Conservation (phyloP, 1,140 invertebrate species). For the Pantala flavescens region DNA sequence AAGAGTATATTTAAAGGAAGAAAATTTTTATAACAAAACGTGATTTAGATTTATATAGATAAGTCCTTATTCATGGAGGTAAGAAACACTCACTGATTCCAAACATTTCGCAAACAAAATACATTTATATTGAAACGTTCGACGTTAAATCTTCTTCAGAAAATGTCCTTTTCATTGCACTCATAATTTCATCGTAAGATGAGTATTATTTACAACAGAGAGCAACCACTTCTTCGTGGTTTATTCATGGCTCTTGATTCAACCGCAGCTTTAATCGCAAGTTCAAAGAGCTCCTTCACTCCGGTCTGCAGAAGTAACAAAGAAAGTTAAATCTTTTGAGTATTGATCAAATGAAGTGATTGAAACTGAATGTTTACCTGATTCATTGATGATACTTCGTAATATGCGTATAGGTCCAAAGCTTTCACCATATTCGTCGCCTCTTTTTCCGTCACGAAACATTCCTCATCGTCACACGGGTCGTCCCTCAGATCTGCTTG, state of each 20-base stretch:
- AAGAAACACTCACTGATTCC: too few relatives aligned
- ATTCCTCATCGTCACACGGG: conserved; percentile 32
- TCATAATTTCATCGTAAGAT: too few relatives aligned
- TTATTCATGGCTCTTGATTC: neutral
- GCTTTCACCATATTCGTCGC: neutral
- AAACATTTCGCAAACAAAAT: too few relatives aligned
- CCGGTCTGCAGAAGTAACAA: neutral
- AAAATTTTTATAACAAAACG: too few relatives aligned
- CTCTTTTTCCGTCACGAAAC: conserved; percentile 10
- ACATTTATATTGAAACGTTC: too few relatives aligned
- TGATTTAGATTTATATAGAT: too few relatives aligned
- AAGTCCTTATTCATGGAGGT: too few relatives aligned
- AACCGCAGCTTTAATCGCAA: neutral
- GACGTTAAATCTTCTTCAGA: too few relatives aligned
- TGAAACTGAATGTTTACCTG: conserved; percentile 18
- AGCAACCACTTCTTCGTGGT: neutral
- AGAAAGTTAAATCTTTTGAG: too few relatives aligned
- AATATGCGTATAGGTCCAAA: neutral
- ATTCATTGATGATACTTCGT: neutral
- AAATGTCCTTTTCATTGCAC: too few relatives aligned
- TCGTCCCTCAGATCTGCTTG: conserved; percentile 45
- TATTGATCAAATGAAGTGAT: too few relatives aligned
- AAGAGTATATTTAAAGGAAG: too few relatives aligned
- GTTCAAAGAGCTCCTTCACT: neutral
- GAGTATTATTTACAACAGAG: neutral